phyloP scores from a whole-genome alignment of 1,140 invertebrate species.

The Hydropsyche tenuis region DNA sequence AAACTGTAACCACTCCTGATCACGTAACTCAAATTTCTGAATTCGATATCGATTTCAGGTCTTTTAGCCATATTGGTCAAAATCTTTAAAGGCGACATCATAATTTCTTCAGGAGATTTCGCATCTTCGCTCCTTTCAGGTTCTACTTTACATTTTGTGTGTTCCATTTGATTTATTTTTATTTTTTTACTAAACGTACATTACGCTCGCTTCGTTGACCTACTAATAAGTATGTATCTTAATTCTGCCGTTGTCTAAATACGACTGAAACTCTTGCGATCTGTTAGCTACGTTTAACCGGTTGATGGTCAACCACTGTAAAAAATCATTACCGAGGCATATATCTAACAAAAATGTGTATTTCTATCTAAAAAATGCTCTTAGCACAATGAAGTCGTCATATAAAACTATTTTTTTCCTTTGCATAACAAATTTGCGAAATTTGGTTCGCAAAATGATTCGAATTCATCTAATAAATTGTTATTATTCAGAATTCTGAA shows the following conservation, averaged over 20 bases:
- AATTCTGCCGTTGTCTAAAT: neutral
- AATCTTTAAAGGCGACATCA: conserved; percentile 59
- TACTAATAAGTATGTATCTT: neutral
- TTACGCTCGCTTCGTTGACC: neutral
- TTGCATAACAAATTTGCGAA: no score
- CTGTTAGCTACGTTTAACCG: neutral
- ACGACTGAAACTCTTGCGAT: neutral
- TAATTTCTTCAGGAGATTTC: conserved; percentile 51
- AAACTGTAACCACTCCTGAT: conserved; percentile 55
- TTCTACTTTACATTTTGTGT: no score
- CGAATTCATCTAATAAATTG: no score
- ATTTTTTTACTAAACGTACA: no score
- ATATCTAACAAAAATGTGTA: no score
- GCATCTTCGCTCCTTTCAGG: neutral
- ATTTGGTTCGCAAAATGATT: no score
- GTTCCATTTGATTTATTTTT: no score
- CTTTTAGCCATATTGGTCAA: conserved; percentile 61
- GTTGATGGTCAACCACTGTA: conserved; percentile 2
- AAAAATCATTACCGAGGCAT: no score
- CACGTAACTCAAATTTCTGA: conserved; percentile 69
- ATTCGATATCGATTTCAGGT: conserved; percentile 69
- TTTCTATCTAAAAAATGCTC: no score
- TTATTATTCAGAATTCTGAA: no score
- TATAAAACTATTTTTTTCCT: no score
- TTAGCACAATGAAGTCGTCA: no score